A percentile compares a stretch with the other conserved stretches of the same genome.
phyloP scores from a whole-genome alignment of 2,888 invertebrate genomes.

The Oxycera nigricornis region DNA sequence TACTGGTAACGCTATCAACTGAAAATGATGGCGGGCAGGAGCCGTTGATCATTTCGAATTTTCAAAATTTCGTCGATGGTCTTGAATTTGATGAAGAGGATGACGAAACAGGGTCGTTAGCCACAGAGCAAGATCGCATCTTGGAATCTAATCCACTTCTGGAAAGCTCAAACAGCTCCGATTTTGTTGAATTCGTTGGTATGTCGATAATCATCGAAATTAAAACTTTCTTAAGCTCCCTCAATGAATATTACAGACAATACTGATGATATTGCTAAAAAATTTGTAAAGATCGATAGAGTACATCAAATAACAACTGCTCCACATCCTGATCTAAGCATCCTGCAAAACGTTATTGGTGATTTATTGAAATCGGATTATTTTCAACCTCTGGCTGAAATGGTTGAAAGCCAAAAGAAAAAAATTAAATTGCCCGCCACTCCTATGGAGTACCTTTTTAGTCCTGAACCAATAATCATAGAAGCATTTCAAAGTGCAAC shows the following conservation, averaged over 20 bases:
- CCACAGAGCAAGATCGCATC: not conserved
- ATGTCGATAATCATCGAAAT: too few relatives aligned
- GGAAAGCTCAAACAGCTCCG: not conserved
- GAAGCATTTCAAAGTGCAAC: slow-evolving; percentile 54
- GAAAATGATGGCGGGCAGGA: slow-evolving; percentile 55
- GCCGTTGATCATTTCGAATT: slow-evolving; percentile 51
- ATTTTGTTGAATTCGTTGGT: slow-evolving; percentile 31
- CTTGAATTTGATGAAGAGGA: not conserved
- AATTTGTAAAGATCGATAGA: not conserved
- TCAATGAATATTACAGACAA: not conserved
- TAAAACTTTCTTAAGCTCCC: too few relatives aligned
- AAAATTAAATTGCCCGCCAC: slow-evolving; percentile 56
- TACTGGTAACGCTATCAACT: slow-evolving; percentile 52
- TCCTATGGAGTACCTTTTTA: slow-evolving; percentile 56
- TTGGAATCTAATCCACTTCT: not conserved
- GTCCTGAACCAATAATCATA: slow-evolving; percentile 54
- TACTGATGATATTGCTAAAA: not conserved
- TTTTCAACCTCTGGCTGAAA: slow-evolving; percentile 1
- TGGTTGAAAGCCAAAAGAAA: slow-evolving; percentile 50
- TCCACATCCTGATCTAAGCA: slow-evolving; percentile 17
- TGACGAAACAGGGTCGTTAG: not conserved
- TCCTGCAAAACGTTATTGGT: not conserved
- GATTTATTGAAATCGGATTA: slow-evolving; percentile 5
- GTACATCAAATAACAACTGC: not conserved
- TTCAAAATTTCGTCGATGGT: slow-evolving; percentile 9